A percentile compares a stretch with the other conserved stretches of the same genome.
phyloP scores from a whole-genome alignment of 2,888 invertebrate genomes.

The Synergus laeviventris region DNA sequence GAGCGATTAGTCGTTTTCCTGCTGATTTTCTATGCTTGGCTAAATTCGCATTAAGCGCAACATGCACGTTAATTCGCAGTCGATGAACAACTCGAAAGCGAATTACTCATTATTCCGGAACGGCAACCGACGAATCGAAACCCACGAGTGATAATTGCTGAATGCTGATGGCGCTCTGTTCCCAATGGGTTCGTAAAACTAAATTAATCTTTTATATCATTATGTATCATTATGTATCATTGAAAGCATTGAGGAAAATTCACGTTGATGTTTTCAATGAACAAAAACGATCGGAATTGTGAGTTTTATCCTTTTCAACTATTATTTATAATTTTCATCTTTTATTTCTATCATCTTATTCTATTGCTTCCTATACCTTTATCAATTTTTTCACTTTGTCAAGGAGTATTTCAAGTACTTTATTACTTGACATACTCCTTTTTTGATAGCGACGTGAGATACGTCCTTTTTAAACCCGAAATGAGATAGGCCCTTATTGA shows the following conservation, averaged over 20 bases:
- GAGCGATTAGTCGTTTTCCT: slow-evolving; percentile 39
- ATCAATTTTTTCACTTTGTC: no score
- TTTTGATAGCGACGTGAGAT: no score
- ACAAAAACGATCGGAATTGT: no score
- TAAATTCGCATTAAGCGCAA: slow-evolving; percentile 33
- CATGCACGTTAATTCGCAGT: slow-evolving; percentile 28
- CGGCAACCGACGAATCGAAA: slow-evolving; percentile 16
- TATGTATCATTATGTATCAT: no score
- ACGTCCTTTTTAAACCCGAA: no score
- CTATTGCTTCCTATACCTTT: no score
- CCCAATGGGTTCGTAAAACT: neutral
- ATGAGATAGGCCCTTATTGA: no score
- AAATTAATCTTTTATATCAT: neutral
- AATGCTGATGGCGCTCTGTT: slow-evolving; percentile 12
- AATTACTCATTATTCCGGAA: slow-evolving; percentile 33
- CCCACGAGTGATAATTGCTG: slow-evolving; percentile 5
- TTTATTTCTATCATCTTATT: no score
- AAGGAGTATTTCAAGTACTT: no score
- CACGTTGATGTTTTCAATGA: neutral
- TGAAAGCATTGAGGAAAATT: neutral
- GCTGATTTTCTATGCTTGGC: slow-evolving; percentile 34
- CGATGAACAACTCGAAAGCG: slow-evolving; percentile 29
- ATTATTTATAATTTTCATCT: no score
- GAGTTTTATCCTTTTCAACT: no score
- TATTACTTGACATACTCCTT: no score